Evolutionary conservation across 1,140 invertebrate genomes (phyloP).

Genomic region (Drosophila lini): DNA sequence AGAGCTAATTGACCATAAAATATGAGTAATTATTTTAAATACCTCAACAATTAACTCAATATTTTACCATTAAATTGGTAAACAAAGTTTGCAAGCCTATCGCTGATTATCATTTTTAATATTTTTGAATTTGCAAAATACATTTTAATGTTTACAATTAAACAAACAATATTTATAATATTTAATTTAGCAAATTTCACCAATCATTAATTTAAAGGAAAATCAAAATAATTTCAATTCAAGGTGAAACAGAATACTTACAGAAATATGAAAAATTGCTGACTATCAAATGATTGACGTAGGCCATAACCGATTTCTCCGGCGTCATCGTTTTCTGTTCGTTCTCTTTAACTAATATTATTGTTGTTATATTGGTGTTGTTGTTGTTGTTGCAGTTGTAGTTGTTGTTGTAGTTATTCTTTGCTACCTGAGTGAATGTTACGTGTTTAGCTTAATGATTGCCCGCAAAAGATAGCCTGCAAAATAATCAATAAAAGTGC

Average conservation of each 20-base stretch:
- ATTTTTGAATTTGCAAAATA: neutral
- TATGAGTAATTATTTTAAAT: neutral
- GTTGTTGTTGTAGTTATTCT: conserved; percentile 28
- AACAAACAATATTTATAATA: neutral
- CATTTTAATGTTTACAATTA: neutral
- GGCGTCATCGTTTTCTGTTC: conserved; percentile 71
- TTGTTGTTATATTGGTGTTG: conserved; percentile 19
- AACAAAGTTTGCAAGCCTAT: neutral
- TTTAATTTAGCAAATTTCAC: neutral
- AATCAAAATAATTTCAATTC: neutral
- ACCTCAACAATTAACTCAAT: neutral
- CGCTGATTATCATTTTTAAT: neutral
- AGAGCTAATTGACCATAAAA: neutral
- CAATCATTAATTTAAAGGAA: neutral
- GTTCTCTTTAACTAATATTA: conserved; percentile 24
- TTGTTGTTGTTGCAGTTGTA: conserved; percentile 26
- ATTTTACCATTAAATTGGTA: neutral
- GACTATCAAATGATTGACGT: conserved; percentile 81
- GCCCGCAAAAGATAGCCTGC: conserved; percentile 67
- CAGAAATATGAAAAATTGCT: conserved; percentile 84
- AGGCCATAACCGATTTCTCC: conserved; percentile 81
- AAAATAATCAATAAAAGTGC: conserved; percentile 66
- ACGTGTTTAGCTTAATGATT: conserved; percentile 77
- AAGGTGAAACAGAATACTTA: conserved; percentile 58
- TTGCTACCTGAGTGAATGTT: conserved; percentile 73